Evolutionary conservation across 2,888 invertebrate genomes (phyloP).

Genomic region (Tachina lurida): DNA sequence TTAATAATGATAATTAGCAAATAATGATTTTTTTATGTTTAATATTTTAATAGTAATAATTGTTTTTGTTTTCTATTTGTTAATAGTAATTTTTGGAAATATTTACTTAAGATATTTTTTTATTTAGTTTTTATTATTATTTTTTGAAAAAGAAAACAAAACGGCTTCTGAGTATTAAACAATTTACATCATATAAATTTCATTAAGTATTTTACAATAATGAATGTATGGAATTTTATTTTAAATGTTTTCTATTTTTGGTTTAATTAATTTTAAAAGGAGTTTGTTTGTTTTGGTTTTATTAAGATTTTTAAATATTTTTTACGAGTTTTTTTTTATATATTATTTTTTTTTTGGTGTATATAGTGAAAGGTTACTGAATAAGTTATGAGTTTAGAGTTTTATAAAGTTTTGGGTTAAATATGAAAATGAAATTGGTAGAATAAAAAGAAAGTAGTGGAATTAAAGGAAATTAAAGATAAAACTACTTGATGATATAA

Average conservation of each 20-base stretch:
- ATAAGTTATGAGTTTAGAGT: constrained; percentile 59
- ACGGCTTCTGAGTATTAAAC: constrained; percentile 60
- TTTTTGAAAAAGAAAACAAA: constrained; percentile 50
- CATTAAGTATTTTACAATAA: constrained; percentile 70
- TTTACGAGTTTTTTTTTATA: constrained; percentile 25
- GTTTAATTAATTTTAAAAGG: constrained; percentile 59
- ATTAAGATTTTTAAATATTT: constrained; percentile 30
- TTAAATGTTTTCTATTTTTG: constrained; percentile 18
- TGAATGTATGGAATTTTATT: constrained; percentile 59
- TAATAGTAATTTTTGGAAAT: constrained; percentile 75
- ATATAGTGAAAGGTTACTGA: constrained; percentile 65
- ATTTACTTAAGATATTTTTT: constrained; percentile 68
- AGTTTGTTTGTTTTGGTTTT: constrained; percentile 19
- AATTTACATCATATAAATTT: constrained; percentile 69
- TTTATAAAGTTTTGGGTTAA: constrained; percentile 45
- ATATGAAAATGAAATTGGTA: background rate
- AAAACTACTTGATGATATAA: constrained; percentile 24
- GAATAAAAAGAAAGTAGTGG: background rate
- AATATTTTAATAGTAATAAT: constrained; percentile 67
- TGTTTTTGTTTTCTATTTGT: constrained; percentile 45
- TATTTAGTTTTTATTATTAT: constrained; percentile 39
- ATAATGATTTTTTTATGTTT: constrained; percentile 68
- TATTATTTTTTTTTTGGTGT: constrained; percentile 36
- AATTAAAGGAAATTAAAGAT: background rate
- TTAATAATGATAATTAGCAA: constrained; percentile 73